Evolutionary conservation across 2,113 vertebrate genomes (phyloP).

Genomic region (Atractosteus spatula): DNA sequence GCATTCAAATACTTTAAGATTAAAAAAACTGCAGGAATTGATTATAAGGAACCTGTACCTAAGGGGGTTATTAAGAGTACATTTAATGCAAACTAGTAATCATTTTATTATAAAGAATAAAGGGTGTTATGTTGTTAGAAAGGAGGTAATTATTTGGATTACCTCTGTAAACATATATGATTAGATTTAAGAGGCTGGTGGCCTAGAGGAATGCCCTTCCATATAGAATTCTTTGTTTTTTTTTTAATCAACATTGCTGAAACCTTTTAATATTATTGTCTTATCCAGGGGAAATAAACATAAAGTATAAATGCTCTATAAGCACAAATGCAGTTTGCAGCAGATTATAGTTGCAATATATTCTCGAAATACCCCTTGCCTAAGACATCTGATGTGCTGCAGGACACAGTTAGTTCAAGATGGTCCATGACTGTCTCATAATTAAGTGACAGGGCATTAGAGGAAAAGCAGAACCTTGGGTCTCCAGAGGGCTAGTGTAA

Average conservation of each 20-base stretch:
- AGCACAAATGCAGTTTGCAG: background rate
- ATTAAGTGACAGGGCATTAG: constrained; percentile 7
- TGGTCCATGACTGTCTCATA: background rate
- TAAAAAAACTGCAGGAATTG: background rate
- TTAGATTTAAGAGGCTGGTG: no score
- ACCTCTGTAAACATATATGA: no score
- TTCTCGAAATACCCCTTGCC: background rate
- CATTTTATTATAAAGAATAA: no score
- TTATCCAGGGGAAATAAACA: no score
- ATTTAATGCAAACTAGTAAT: no score
- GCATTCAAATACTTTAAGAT: constrained; percentile 4
- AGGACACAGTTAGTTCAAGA: constrained; percentile 14
- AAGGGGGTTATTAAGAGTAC: no score
- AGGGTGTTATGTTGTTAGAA: no score
- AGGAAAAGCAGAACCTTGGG: background rate
- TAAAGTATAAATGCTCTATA: background rate
- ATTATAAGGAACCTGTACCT: no score
- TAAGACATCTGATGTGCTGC: background rate
- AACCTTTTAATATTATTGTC: no score
- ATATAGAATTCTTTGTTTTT: background rate
- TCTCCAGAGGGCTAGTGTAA: constrained; percentile 13
- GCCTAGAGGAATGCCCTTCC: background rate
- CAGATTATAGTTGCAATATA: constrained; percentile 5
- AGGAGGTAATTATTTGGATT: no score
- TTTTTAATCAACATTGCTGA: no score